phyloP scores from a whole-genome alignment of 2,797 vertebrate species.

The Rachycentron canadum region DNA sequence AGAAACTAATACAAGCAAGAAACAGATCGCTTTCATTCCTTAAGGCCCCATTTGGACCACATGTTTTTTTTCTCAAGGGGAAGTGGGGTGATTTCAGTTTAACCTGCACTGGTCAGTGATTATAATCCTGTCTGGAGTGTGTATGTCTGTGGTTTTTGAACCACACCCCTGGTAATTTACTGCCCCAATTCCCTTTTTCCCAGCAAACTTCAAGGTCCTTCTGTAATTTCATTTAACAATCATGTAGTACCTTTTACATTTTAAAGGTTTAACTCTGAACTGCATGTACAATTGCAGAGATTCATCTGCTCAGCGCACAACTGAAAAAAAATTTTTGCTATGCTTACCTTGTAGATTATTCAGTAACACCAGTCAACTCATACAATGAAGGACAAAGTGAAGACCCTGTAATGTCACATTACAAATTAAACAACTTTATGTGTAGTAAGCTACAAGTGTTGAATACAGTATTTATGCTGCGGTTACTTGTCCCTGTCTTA shows the following conservation, averaged over 20 bases:
- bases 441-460: background rate
- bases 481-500: background rate
- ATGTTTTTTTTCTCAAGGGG: constrained; percentile 11
- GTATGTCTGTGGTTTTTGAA: background rate
- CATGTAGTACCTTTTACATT: background rate
- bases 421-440: background rate
- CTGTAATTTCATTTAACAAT: background rate
- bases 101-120: background rate
- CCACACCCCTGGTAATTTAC: background rate
- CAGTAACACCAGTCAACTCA: background rate
- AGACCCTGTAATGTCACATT: background rate
- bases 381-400: background rate
- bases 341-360: background rate
- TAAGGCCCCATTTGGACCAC: too few species aligned
- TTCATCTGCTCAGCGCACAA: constrained; percentile 1
- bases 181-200: background rate
- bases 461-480: background rate
- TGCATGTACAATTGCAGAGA: background rate
- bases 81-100: constrained; percentile 9
- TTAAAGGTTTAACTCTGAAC: background rate
- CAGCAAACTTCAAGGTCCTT: background rate
- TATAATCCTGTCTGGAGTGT: background rate
- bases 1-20: constrained; percentile 11
- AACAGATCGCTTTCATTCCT: background rate
- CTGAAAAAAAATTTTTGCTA: background rate